Conservation (phyloP, 2,113 vertebrate species). For the Pterocles orientalis region DNA sequence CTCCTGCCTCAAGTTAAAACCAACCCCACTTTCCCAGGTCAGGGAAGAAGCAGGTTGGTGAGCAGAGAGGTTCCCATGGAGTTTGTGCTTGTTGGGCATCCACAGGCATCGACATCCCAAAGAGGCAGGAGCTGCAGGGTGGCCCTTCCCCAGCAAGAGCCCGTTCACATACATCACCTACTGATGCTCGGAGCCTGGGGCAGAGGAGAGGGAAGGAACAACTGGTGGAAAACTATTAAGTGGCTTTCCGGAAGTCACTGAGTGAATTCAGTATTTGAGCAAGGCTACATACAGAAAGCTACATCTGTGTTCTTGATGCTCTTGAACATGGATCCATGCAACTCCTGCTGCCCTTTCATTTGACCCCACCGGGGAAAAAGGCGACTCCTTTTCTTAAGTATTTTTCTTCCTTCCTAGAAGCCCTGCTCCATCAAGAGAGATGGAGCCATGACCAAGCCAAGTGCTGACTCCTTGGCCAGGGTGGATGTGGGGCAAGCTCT, state of each 20-base stretch:
- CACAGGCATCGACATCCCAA: rapidly evolving
- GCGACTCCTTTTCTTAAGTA: not conserved
- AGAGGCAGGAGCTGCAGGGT: not conserved
- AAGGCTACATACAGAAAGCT: not conserved
- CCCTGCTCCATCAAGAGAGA: not conserved
- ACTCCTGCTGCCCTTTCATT: not conserved
- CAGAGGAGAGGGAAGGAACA: not conserved
- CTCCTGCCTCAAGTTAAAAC: not conserved
- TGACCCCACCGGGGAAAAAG: not conserved
- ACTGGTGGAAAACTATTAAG: not conserved
- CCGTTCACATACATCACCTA: not conserved
- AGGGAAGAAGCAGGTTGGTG: not conserved
- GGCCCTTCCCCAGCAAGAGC: not conserved
- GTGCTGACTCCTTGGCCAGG: rapidly evolving
- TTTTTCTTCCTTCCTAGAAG: not conserved
- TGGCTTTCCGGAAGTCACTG: not conserved
- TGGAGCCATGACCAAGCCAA: not conserved
- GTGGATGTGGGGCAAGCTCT: not conserved
- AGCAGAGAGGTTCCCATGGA: not conserved
- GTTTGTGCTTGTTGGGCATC: not conserved
- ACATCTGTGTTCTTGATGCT: constrained; percentile 20
- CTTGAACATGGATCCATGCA: not conserved
- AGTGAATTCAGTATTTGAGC: not conserved
- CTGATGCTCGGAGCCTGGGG: not conserved
- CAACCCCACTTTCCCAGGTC: not conserved